phyloP scores from a whole-genome alignment of 2,888 invertebrate species.

The Drosophila picticornis region DNA sequence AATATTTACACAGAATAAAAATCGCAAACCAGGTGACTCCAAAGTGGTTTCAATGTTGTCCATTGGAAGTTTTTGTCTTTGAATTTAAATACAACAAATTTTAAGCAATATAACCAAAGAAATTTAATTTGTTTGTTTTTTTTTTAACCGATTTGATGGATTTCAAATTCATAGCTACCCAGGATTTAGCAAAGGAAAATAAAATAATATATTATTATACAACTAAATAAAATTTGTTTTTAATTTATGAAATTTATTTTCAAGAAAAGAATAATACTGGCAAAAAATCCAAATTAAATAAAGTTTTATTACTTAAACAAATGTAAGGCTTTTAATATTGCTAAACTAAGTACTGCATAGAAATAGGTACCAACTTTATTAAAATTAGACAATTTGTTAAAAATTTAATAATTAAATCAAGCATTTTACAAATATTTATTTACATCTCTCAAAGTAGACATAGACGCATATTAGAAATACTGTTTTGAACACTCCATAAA shows the following conservation, averaged over 20 bases:
- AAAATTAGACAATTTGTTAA: neutral
- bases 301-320: too few relatives aligned
- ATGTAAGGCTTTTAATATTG: too few relatives aligned
- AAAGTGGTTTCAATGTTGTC: neutral
- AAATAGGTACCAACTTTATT: neutral
- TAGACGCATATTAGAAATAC: neutral
- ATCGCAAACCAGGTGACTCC: constrained; percentile 21
- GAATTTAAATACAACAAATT: constrained; percentile 1
- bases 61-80: constrained; percentile 13
- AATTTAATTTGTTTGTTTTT: neutral
- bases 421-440: neutral
- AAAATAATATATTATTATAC: neutral
- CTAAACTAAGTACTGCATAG: neutral
- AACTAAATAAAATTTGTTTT: too few relatives aligned
- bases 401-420: neutral
- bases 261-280: too few relatives aligned
- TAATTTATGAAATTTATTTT: too few relatives aligned
- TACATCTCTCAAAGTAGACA: neutral
- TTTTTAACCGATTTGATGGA: neutral
- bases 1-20: neutral
- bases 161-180: neutral
- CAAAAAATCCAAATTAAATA: too few relatives aligned
- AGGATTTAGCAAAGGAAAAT: neutral
- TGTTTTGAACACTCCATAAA: neutral
- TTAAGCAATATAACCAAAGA: neutral